Conservation (phyloP, 2,888 invertebrate species). For the Agriopis aurantiaria region DNA sequence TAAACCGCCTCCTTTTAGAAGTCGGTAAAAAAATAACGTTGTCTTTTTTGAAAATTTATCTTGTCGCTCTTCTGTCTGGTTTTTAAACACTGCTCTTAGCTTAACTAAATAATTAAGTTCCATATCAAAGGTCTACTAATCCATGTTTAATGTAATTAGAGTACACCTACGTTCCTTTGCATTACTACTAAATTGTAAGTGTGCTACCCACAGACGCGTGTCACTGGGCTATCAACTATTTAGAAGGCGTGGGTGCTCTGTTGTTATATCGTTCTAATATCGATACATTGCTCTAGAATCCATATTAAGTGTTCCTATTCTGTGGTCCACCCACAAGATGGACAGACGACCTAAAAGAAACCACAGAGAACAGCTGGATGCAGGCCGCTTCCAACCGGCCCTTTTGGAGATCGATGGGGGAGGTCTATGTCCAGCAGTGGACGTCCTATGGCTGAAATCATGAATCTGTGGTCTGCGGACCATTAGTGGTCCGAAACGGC, state of each 20-base stretch:
- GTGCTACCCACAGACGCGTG: background rate
- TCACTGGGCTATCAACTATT: conserved; percentile 5
- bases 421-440: too few relatives aligned
- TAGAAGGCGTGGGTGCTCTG: conserved; percentile 7
- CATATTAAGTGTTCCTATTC: too few relatives aligned
- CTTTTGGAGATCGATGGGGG: too few relatives aligned
- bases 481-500: too few relatives aligned
- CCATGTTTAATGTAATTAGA: conserved; percentile 6
- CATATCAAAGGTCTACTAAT: conserved; percentile 3
- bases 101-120: conserved; percentile 6
- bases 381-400: too few relatives aligned
- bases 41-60: too few relatives aligned
- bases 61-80: background rate
- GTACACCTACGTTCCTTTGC: conserved; percentile 4
- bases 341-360: too few relatives aligned
- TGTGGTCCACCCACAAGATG: too few relatives aligned
- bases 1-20: too few relatives aligned
- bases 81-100: background rate
- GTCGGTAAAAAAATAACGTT: too few relatives aligned
- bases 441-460: too few relatives aligned
- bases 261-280: conserved; percentile 9
- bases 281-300: conserved; percentile 5
- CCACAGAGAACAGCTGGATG: too few relatives aligned
- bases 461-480: background rate
- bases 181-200: conserved; percentile 6